A percentile compares a stretch with the other conserved stretches of the same genome.
These are phyloP conservation scores for Silurus glanis DNA, from an alignment of 2,113 vertebrate genomes.

Conservation along the genomic window DNA sequence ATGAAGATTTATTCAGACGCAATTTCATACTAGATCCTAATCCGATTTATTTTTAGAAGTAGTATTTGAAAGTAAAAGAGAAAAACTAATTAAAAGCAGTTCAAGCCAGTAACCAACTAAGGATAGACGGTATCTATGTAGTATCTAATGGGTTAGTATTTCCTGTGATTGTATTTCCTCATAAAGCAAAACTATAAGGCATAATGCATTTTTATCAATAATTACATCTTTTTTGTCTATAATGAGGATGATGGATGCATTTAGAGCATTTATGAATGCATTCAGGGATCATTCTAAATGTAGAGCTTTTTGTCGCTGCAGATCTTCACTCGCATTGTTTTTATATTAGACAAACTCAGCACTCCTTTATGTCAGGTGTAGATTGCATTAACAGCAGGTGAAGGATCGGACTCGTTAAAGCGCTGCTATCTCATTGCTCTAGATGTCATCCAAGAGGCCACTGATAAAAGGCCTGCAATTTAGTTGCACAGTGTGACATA, in stretches of 20 bases:
- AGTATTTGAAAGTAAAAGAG: neutral
- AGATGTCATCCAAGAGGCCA: slow-evolving; percentile 24
- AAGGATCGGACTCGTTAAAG: slow-evolving; percentile 11
- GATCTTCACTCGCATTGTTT: neutral
- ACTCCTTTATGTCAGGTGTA: slow-evolving; percentile 1
- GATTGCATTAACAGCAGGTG: slow-evolving; percentile 34
- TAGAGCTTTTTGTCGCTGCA: neutral
- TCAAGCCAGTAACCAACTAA: neutral
- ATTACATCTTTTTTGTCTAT: neutral
- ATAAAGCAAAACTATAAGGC: neutral
- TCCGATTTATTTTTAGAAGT: neutral
- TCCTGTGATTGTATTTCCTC: neutral
- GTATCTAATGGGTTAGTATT: neutral
- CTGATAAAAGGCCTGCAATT: slow-evolving; percentile 27
- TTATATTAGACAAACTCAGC: neutral
- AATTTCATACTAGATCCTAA: neutral
- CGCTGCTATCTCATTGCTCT: slow-evolving; percentile 36
- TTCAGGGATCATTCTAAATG: neutral
- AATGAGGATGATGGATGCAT: neutral
- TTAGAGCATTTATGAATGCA: neutral
- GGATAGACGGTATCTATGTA: neutral
- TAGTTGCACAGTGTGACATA: slow-evolving; percentile 38
- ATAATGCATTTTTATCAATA: neutral
- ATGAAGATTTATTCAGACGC: neutral
- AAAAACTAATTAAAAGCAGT: neutral